Evolutionary conservation across 1,140 invertebrate genomes (phyloP).

Genomic region (Danaus plexippus): DNA sequence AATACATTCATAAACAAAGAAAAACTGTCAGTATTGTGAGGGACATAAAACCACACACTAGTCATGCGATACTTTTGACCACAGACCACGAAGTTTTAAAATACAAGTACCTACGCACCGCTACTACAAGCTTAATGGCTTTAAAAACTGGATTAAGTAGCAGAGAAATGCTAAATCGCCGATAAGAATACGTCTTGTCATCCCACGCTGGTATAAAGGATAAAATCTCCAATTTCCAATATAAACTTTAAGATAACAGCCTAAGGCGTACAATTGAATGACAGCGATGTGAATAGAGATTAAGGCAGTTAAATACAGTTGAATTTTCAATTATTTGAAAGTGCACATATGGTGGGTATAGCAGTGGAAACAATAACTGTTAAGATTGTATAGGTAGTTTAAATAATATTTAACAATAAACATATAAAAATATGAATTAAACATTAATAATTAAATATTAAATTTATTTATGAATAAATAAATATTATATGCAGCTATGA

Average conservation of each 20-base stretch:
- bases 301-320: constrained; percentile 22
- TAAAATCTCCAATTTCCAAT: constrained; percentile 16
- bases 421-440: too few relatives aligned
- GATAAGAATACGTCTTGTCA: constrained; percentile 61
- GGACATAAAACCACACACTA: constrained; percentile 15
- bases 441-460: too few relatives aligned
- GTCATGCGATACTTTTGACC: constrained; percentile 25
- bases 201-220: constrained; percentile 44
- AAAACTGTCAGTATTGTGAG: constrained; percentile 10
- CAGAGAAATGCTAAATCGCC: constrained; percentile 59
- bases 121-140: constrained; percentile 63
- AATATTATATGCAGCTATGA: too few relatives aligned
- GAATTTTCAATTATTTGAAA: constrained; percentile 27
- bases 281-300: neutral
- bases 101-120: constrained; percentile 38
- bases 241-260: constrained; percentile 15
- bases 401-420: too few relatives aligned
- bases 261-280: constrained; percentile 2
- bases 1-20: neutral
- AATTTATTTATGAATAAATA: too few relatives aligned
- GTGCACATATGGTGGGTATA: constrained; percentile 10
- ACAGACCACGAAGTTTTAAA: constrained; percentile 37
- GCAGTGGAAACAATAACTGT: too few relatives aligned
- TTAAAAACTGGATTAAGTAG: constrained; percentile 67
- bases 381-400: too few relatives aligned